Evolutionary conservation across 2,113 vertebrate species (phyloP).

Genomic region (Thomomys bottae): DNA sequence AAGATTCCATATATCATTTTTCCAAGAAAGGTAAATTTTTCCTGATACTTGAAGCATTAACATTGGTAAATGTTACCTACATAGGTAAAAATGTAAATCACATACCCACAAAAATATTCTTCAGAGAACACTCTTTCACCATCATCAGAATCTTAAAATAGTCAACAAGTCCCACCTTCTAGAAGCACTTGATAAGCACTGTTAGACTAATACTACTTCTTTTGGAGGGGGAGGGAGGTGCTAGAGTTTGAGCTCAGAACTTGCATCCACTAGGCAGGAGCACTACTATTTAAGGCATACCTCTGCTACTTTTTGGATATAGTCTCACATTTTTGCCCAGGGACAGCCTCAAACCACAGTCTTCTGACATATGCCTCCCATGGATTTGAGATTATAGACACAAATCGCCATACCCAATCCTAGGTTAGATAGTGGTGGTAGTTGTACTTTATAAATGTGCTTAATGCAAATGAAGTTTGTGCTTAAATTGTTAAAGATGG

Average conservation of each 20-base stretch:
- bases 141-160: background rate
- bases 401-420: no score
- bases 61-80: background rate
- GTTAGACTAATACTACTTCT: background rate
- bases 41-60: background rate
- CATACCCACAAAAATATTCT: background rate
- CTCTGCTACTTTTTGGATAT: no score
- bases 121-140: background rate
- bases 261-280: no score
- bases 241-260: no score
- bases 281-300: no score
- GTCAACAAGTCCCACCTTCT: background rate
- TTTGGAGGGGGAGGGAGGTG: no score
- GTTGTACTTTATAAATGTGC: background rate
- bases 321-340: no score
- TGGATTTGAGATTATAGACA: no score
- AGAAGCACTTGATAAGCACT: background rate
- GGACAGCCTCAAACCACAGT: no score
- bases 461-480: background rate
- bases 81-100: background rate
- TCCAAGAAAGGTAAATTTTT: background rate
- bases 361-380: no score
- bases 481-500: background rate
- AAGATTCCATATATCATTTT: background rate
- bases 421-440: background rate